phyloP scores from a whole-genome alignment of 2,113 vertebrate species.

The Pygoscelis antarcticus region DNA sequence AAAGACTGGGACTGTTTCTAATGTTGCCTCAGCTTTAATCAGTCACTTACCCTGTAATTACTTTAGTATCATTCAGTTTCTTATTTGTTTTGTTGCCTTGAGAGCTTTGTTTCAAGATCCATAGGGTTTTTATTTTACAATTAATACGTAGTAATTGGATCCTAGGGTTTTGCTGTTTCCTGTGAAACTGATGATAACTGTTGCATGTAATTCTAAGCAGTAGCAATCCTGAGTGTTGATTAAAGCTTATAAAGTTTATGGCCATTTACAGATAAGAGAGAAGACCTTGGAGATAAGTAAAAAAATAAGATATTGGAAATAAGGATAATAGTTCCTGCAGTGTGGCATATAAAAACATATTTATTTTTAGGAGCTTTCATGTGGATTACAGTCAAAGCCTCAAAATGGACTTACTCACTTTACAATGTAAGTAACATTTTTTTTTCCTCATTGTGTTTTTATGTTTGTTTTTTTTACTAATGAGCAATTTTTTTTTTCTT shows the following conservation, averaged over 20 bases:
- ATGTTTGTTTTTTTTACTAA: background rate
- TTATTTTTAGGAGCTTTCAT: constrained; percentile 78
- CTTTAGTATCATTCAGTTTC: background rate
- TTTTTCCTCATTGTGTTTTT: background rate
- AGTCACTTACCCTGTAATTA: background rate
- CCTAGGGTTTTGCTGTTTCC: background rate
- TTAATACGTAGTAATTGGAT: background rate
- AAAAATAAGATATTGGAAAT: background rate
- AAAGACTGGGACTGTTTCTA: background rate
- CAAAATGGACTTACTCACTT: constrained; percentile 85
- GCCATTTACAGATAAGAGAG: background rate
- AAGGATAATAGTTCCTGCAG: background rate
- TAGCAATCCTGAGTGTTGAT: background rate
- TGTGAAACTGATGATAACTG: background rate
- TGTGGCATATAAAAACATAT: background rate
- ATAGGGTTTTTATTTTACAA: background rate
- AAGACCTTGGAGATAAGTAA: background rate
- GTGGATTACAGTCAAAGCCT: constrained; percentile 87
- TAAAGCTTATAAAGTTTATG: background rate
- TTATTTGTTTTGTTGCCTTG: background rate
- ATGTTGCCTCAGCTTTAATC: background rate
- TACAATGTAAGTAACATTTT: constrained; percentile 82
- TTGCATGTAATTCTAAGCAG: background rate
- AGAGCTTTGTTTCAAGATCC: background rate
- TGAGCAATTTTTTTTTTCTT: background rate